These are phyloP conservation scores for Lapara coniferarum DNA, from an alignment of 2,888 invertebrate genomes.

Conservation along the genomic window DNA sequence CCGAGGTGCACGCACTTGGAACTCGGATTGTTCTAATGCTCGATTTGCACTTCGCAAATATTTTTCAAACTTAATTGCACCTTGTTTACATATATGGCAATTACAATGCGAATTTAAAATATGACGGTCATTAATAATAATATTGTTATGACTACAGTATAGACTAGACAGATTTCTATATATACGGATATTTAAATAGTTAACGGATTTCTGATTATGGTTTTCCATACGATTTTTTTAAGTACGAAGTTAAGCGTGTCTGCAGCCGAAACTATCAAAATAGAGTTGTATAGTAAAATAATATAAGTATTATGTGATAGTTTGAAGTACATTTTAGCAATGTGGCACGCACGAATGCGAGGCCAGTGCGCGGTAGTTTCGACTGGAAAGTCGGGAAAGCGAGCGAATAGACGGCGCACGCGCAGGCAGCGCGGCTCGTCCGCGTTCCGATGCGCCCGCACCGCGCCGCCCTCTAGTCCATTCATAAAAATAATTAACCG, in stretches of 20 bases:
- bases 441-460: constrained; percentile 64
- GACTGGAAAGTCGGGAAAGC: constrained; percentile 75
- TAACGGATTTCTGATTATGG: neutral
- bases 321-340: constrained; percentile 23
- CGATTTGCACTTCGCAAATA: constrained; percentile 25
- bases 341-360: constrained; percentile 23
- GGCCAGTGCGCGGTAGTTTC: constrained; percentile 18
- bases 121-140: neutral
- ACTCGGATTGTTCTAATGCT: constrained; percentile 37
- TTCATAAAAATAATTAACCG: constrained; percentile 57
- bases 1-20: constrained; percentile 54
- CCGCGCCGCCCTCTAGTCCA: constrained; percentile 48
- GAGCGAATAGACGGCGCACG: constrained; percentile 53
- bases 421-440: constrained; percentile 54
- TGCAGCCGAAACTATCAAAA: neutral
- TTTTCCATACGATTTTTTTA: neutral
- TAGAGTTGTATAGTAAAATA: neutral
- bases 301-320: neutral
- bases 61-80: constrained; percentile 26
- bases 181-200: neutral
- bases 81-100: constrained; percentile 1
- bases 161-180: constrained; percentile 8
- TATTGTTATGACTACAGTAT: constrained; percentile 1
- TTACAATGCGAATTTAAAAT: constrained; percentile 3
- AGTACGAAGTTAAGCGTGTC: neutral